Percentiles rank a stretch among this genome's conserved stretches.
These are phyloP conservation scores for Andrena minutula DNA, from an alignment of 2,888 invertebrate genomes.

Conservation along the genomic window DNA sequence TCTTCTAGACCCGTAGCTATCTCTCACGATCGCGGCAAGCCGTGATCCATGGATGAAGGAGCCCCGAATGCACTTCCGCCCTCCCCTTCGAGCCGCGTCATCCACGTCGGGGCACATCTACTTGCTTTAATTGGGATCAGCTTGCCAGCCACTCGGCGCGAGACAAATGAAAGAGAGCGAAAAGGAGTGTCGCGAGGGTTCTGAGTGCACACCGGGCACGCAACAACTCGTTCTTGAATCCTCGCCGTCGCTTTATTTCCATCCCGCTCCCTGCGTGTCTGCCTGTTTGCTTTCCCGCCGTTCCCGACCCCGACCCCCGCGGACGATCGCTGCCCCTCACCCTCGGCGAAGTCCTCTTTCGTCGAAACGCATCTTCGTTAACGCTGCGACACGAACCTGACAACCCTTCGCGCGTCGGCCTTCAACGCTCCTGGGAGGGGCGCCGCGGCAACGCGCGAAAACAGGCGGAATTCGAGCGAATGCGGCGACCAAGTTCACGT, in stretches of 20 bases:
- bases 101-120: conserved; percentile 68
- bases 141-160: conserved; percentile 76
- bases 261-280: not conserved
- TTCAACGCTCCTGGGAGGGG: conserved; percentile 13
- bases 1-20: not conserved
- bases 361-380: conserved; percentile 56
- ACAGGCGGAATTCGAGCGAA: not conserved
- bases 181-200: conserved; percentile 55
- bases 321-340: conserved; percentile 17
- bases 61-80: conserved; percentile 26
- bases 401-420: conserved; percentile 30
- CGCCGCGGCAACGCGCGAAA: not conserved
- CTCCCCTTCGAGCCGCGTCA: conserved; percentile 23
- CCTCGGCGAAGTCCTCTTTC: conserved; percentile 32
- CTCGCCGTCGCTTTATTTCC: conserved; percentile 46
- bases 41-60: conserved; percentile 2
- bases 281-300: not conserved
- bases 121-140: conserved; percentile 81
- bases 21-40: conserved; percentile 12
- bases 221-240: conserved; percentile 35
- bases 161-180: conserved; percentile 79
- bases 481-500: not conserved
- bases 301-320: not conserved
- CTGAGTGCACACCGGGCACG: conserved; percentile 62
- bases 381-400: conserved; percentile 33